Evolutionary conservation across 64 coral and sea anemone species (phyloP), one percentile per base, ranked within the genome.

Genomic region (Actinia tenebrosa): DNA sequence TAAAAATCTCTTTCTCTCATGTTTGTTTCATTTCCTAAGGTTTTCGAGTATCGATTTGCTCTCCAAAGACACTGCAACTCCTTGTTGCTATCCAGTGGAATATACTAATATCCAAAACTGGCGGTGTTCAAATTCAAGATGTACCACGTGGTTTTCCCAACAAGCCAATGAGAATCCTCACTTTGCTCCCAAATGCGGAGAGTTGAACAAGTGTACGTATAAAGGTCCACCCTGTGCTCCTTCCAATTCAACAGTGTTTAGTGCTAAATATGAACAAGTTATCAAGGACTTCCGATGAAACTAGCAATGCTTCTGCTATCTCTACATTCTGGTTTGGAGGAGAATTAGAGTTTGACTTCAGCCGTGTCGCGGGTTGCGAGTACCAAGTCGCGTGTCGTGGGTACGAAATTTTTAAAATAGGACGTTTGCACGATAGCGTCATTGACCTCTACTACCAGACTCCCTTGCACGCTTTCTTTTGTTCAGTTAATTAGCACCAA

Each of bases 61-160:
- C 37, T 79, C 77, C 23, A 50, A 50, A 4, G 44, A 43, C 45
- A 47, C 18, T 11, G 13, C 44, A 0, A 15, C 15, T 45, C 77
- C 77, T 4, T 9, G 77, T 0, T 79, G 77, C 45, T 47, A 79
- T 17, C 4, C 14, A 44, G 77, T 79, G 15, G 45, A 79, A 10
- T 79, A 79, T 20, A 79, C 45, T 3, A 79, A 79, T 42, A 79
- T 79, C 77, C 45, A 79, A 30, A 45, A 45, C 15, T 79, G 13
- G 42, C 77, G 45, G 37, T 79, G 77, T 46, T 4, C 16, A 2
- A 25, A 44, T 47, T 8, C 3, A 50, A 50, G 7, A 50, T 79
- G 77, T 44, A 79, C 27, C 77, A 79, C 77, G 77, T 79, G 77
- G 77, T 79, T 79, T 25, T 79, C 77, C 10, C 77, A 79, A 79